Conservation (phyloP, 2,113 vertebrate species). For the Petrocephalus zakoni region DNA sequence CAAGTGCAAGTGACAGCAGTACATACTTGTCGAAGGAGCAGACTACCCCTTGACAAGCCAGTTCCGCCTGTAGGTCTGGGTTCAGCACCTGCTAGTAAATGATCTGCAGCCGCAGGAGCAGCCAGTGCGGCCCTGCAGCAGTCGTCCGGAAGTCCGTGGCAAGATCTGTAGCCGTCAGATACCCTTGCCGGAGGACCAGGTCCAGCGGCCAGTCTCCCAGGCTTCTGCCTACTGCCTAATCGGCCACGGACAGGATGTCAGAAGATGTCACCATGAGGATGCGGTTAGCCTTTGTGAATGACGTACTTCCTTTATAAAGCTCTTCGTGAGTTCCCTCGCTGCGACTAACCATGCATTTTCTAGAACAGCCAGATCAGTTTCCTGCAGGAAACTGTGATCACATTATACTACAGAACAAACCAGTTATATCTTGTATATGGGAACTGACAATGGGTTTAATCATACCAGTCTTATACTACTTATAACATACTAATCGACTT, state of each 20-base stretch:
- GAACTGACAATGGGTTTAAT: background rate
- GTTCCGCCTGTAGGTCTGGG: too few species aligned
- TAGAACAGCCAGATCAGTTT: background rate
- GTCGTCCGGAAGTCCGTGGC: too few species aligned
- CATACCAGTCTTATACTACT: background rate
- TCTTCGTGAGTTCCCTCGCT: background rate
- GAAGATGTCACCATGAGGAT: background rate
- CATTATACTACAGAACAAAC: background rate
- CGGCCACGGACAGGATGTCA: background rate
- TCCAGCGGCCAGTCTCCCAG: too few species aligned
- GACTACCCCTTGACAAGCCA: too few species aligned
- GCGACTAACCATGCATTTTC: background rate
- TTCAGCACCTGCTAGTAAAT: too few species aligned
- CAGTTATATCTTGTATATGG: background rate
- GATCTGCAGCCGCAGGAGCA: too few species aligned
- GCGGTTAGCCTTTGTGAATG: background rate
- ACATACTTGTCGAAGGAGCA: too few species aligned
- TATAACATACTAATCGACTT: background rate
- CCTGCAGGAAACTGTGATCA: background rate
- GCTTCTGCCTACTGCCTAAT: background rate
- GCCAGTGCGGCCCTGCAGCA: too few species aligned
- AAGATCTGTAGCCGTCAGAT: too few species aligned
- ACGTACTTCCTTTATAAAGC: background rate
- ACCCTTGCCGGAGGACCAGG: too few species aligned
- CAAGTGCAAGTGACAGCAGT: too few species aligned